phyloP scores from a whole-genome alignment of 92 coral and sea anemone species.

The Hydrozoanthus gracilis region DNA sequence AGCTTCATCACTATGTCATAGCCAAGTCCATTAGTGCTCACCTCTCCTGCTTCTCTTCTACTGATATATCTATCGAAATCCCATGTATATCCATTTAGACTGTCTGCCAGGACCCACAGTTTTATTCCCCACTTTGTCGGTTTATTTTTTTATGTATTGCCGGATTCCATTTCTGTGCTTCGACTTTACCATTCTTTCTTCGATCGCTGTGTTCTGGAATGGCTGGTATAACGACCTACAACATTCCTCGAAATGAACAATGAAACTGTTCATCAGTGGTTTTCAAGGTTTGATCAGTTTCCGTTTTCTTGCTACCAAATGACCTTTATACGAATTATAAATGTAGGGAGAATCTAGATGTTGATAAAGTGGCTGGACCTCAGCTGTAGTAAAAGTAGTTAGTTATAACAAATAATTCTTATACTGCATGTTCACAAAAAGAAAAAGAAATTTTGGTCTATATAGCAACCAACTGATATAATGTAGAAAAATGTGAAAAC shows the following conservation, averaged over 20 bases:
- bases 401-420: no score
- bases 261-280: constrained; percentile 48
- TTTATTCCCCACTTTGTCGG: constrained; percentile 53
- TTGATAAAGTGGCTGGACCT: no score
- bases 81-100: constrained; percentile 68
- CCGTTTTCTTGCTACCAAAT: no score
- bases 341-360: no score
- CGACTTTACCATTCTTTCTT: constrained; percentile 73
- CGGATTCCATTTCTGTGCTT: constrained; percentile 57
- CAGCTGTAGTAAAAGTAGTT: no score
- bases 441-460: no score
- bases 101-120: constrained; percentile 69
- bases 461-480: no score
- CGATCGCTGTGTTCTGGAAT: constrained; percentile 58
- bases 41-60: constrained; percentile 38
- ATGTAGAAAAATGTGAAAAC: no score
- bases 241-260: constrained; percentile 48
- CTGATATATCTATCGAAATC: constrained; percentile 66
- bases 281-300: no score
- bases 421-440: no score
- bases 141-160: constrained; percentile 50
- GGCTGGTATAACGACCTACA: constrained; percentile 70
- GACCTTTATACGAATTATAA: no score
- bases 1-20: constrained; percentile 75
- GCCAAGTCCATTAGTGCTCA: constrained; percentile 60